Evolutionary conservation across 2,113 vertebrate species (phyloP).

Genomic region (Ranitomeya imitator): DNA sequence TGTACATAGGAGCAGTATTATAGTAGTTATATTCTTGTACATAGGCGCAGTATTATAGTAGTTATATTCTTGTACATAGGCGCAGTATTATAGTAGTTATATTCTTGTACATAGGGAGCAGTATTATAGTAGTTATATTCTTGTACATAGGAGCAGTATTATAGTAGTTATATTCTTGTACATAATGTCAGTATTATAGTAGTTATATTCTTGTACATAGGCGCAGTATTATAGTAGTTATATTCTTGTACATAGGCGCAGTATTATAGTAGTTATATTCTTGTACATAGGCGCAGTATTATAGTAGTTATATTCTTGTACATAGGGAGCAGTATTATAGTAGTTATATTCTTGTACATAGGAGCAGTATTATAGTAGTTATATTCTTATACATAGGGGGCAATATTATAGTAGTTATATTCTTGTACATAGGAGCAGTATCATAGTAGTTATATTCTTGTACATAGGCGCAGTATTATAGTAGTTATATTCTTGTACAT

Average conservation of each 20-base stretch:
- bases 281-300: conserved; percentile 8
- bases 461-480: no score
- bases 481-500: no score
- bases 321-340: neutral
- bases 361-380: no score
- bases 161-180: no score
- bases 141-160: no score
- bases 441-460: no score
- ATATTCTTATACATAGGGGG: no score
- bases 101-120: conserved; percentile 5
- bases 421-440: no score
- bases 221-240: neutral
- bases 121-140: conserved; percentile 13
- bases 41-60: conserved; percentile 8
- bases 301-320: conserved; percentile 3
- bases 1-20: neutral
- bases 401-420: no score
- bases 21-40: conserved; percentile 5
- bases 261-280: neutral
- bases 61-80: conserved; percentile 13
- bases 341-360: conserved; percentile 4
- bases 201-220: no score
- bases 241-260: neutral
- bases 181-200: no score
- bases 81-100: conserved; percentile 17